These are phyloP conservation scores for Arnoldichthys spilopterus DNA, from an alignment of 2,797 vertebrate species.

Conservation along the genomic window DNA sequence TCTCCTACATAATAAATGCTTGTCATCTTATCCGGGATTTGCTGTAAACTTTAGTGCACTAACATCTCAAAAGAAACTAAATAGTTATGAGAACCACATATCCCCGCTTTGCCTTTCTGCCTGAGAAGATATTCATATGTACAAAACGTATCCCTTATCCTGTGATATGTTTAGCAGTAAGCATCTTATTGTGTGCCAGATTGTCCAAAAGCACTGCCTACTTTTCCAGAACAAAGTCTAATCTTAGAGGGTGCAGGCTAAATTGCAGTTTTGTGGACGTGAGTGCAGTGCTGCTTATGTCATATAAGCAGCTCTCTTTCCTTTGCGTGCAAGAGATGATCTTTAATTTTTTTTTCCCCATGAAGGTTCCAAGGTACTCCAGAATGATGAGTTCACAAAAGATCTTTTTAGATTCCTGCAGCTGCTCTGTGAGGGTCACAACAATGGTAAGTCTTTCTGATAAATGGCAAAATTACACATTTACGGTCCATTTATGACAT, in stretches of 20 bases:
- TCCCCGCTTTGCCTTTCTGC: slow-evolving; percentile 71
- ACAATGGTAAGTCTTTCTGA: slow-evolving; percentile 84
- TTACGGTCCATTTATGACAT: too few relatives aligned
- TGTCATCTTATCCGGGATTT: slow-evolving; percentile 68
- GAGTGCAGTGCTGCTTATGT: slow-evolving; percentile 41
- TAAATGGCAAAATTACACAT: too few relatives aligned
- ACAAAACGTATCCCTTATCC: slow-evolving; percentile 59
- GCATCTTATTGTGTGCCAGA: slow-evolving; percentile 55
- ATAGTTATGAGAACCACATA: slow-evolving; percentile 49
- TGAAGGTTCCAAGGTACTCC: slow-evolving; percentile 96
- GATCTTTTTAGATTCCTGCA: slow-evolving; percentile 98
- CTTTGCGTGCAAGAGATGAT: neutral
- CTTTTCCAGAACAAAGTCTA: slow-evolving; percentile 44
- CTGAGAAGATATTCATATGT: slow-evolving; percentile 58
- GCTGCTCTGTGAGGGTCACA: slow-evolving; percentile 97
- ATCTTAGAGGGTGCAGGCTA: slow-evolving; percentile 42
- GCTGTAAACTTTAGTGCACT: neutral
- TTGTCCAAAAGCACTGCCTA: slow-evolving; percentile 53
- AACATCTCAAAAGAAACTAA: slow-evolving; percentile 19
- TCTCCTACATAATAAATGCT: slow-evolving; percentile 65
- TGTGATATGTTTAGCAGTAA: slow-evolving; percentile 56
- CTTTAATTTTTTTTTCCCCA: slow-evolving; percentile 29
- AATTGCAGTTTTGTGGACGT: slow-evolving; percentile 55
- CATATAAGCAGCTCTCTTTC: neutral
- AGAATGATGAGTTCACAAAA: slow-evolving; percentile 96